Percentiles rank a stretch among this genome's conserved stretches.
Evolutionary conservation across 2,888 invertebrate genomes (phyloP).

Genomic region (Cynaeus angustus): DNA sequence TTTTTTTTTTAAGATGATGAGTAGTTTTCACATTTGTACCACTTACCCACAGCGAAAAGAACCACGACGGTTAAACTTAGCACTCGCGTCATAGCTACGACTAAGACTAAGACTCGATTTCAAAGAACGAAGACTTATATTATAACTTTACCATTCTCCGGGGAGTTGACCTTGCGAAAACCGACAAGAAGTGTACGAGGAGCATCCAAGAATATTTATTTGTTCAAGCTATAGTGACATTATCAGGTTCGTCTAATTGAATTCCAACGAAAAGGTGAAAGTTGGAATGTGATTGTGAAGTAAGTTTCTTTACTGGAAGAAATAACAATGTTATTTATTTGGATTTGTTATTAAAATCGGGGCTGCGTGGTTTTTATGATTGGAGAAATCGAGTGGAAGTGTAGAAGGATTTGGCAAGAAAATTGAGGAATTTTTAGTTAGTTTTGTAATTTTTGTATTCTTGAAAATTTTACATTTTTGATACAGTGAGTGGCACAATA

Average conservation of each 20-base stretch:
- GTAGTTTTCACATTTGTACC: constrained; percentile 11
- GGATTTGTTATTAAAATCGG: neutral
- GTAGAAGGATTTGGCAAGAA: too few relatives aligned
- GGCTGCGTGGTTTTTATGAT: neutral
- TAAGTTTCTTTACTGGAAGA: neutral
- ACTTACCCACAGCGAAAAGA: constrained; percentile 57
- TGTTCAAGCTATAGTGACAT: too few relatives aligned
- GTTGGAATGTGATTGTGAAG: neutral
- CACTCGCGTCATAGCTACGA: constrained; percentile 62
- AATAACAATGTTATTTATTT: neutral
- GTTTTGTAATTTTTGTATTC: too few relatives aligned
- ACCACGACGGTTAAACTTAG: constrained; percentile 53
- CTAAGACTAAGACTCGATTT: constrained; percentile 53
- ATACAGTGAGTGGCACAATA: too few relatives aligned
- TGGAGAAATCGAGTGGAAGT: neutral
- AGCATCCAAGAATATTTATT: too few relatives aligned
- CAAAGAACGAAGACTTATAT: constrained; percentile 60
- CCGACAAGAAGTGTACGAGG: constrained; percentile 3
- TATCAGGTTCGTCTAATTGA: neutral
- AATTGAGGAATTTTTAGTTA: too few relatives aligned
- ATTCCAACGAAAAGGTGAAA: constrained; percentile 14
- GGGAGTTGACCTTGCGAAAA: constrained; percentile 52
- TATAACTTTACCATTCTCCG: constrained; percentile 58
- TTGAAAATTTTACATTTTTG: too few relatives aligned
- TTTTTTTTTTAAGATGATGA: constrained; percentile 1